Evolutionary conservation across 2,888 invertebrate genomes (phyloP).

Genomic region (Sarcophaga caerulescens): DNA sequence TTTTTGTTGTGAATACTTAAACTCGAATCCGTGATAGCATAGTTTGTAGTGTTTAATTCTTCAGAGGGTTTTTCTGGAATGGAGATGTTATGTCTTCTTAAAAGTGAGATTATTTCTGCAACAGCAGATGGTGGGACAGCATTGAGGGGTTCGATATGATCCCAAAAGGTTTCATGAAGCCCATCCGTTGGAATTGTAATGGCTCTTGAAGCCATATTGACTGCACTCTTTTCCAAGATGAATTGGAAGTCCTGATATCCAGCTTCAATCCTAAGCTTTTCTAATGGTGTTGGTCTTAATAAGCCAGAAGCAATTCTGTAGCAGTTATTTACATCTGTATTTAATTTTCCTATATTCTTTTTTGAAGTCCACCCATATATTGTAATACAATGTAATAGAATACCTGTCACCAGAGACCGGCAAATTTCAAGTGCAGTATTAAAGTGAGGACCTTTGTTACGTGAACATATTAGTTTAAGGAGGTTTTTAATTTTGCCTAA

Average conservation of each 20-base stretch:
- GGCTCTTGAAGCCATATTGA: neutral
- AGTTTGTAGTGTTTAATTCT: neutral
- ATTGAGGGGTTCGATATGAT: neutral
- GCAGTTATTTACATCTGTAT: conserved; percentile 63
- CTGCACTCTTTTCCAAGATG: neutral
- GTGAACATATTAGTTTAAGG: neutral
- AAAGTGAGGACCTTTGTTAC: no score
- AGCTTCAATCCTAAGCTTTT: neutral
- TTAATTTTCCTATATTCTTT: conserved; percentile 14
- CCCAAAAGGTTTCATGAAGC: conserved; percentile 17
- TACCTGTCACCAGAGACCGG: conserved; percentile 15
- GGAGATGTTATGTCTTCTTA: neutral
- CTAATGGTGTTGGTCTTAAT: conserved; percentile 18
- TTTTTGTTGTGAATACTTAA: neutral
- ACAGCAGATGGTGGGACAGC: neutral
- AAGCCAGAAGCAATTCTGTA: conserved; percentile 60
- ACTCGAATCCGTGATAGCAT: conserved; percentile 2
- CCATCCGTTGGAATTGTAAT: neutral
- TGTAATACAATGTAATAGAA: conserved; percentile 12
- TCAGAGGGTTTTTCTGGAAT: conserved; percentile 8
- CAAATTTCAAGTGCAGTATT: conserved; percentile 38
- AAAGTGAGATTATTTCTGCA: neutral
- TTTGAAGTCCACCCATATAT: conserved; percentile 29
- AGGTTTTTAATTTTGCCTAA: conserved; percentile 28
- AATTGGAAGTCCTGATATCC: neutral